Conservation (phyloP, 1,140 invertebrate genomes). For the Zophobas atratus region DNA sequence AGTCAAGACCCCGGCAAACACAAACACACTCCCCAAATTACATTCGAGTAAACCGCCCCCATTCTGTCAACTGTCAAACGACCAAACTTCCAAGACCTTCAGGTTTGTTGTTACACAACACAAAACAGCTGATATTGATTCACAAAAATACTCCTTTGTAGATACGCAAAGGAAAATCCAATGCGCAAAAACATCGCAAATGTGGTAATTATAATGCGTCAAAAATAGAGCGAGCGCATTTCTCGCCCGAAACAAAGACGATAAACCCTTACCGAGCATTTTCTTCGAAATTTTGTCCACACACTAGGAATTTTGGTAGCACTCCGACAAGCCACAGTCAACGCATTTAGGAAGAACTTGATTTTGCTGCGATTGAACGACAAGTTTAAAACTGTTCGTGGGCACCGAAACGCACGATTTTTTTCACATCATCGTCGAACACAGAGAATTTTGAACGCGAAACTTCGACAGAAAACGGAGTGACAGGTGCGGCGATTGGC, state of each 20-base stretch:
- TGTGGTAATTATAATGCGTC: not conserved
- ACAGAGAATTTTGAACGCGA: constrained; percentile 37
- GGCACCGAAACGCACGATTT: constrained; percentile 5
- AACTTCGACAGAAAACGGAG: constrained; percentile 6
- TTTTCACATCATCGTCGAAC: constrained; percentile 35
- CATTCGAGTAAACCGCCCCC: constrained; percentile 15
- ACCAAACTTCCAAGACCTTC: constrained; percentile 16
- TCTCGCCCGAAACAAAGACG: not conserved
- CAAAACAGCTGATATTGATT: constrained; percentile 51
- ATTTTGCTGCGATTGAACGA: not conserved
- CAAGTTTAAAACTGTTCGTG: constrained; percentile 17
- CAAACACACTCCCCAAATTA: not conserved
- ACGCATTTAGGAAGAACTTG: constrained; percentile 20
- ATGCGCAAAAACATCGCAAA: constrained; percentile 24
- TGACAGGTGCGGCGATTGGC: constrained; percentile 1
- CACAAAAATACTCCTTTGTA: constrained; percentile 70
- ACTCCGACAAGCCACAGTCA: not conserved
- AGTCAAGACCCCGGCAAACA: too few relatives aligned
- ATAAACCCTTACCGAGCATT: constrained; percentile 16
- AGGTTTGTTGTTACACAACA: constrained; percentile 47
- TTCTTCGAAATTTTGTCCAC: constrained; percentile 19
- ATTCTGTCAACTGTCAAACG: constrained; percentile 25
- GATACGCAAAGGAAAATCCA: not conserved
- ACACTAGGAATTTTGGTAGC: constrained; percentile 15
- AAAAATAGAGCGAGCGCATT: constrained; percentile 27